These are phyloP conservation scores for Hydrolagus affinis DNA, from an alignment of 2,113 vertebrate genomes.

Conservation along the genomic window DNA sequence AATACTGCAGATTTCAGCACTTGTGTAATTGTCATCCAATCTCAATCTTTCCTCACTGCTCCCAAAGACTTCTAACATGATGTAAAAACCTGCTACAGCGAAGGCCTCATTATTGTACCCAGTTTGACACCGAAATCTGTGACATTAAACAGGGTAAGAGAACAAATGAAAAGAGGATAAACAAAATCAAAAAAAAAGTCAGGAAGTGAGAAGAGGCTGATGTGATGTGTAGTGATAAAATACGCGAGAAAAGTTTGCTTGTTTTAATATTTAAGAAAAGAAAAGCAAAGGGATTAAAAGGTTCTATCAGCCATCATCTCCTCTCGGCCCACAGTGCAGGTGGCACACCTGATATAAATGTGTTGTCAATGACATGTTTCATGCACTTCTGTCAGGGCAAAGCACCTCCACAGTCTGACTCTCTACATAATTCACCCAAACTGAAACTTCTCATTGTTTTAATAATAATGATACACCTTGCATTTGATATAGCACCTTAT, in stretches of 20 bases:
- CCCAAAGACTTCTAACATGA: not conserved
- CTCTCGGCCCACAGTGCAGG: not conserved
- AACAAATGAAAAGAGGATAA: not conserved
- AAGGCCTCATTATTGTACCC: not conserved
- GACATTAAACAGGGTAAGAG: not conserved
- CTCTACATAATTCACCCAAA: not conserved
- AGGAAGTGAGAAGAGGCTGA: not conserved
- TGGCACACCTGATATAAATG: not conserved
- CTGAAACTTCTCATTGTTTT: not conserved
- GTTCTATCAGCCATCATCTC: not conserved
- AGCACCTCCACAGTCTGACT: not conserved
- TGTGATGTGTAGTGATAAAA: not conserved
- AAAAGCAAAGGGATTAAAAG: not conserved
- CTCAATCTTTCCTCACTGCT: not conserved
- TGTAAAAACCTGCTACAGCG: not conserved
- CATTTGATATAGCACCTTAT: too few relatives aligned
- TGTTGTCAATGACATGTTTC: not conserved
- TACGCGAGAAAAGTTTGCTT: not conserved
- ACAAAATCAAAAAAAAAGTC: not conserved
- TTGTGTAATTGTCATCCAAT: not conserved
- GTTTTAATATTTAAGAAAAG: not conserved
- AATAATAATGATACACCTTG: too few relatives aligned
- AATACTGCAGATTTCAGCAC: not conserved
- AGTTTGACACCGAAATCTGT: not conserved
- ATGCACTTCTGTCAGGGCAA: not conserved